A percentile compares a stretch with the other conserved stretches of the same genome.
phyloP scores from a whole-genome alignment of 1,140 invertebrate species.

The Scaptomyza montana region DNA sequence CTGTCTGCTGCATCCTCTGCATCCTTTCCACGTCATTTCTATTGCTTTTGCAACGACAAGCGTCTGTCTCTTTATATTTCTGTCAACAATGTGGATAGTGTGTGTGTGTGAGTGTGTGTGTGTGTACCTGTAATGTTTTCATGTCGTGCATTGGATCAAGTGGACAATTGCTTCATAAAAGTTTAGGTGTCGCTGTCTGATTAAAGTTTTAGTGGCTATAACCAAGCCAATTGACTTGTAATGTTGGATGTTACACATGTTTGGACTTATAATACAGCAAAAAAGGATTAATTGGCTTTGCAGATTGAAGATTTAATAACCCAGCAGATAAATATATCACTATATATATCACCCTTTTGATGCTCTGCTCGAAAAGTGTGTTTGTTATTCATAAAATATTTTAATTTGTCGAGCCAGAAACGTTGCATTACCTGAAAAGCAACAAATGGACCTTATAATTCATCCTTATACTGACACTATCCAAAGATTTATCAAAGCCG shows the following conservation, averaged over 20 bases:
- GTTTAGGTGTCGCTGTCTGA: slow-evolving; percentile 33
- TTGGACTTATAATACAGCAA: neutral
- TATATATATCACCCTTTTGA: no score
- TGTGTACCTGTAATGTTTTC: slow-evolving; percentile 9
- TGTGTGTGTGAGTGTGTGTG: slow-evolving; percentile 3
- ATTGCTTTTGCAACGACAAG: slow-evolving; percentile 28
- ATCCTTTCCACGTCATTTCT: slow-evolving; percentile 3
- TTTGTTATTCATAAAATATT: no score
- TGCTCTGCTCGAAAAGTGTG: no score
- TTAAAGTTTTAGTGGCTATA: slow-evolving; percentile 59
- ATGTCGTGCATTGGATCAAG: slow-evolving; percentile 44
- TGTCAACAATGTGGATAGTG: slow-evolving; percentile 65
- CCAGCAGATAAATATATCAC: neutral
- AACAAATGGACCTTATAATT: no score
- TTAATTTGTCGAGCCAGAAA: no score
- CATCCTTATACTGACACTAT: no score
- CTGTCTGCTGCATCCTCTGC: neutral
- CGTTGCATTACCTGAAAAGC: no score
- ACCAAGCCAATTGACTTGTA: slow-evolving; percentile 33
- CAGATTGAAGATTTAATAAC: neutral
- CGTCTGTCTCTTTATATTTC: slow-evolving; percentile 58
- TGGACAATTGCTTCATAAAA: slow-evolving; percentile 62
- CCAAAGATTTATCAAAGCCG: no score
- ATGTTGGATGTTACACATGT: slow-evolving; percentile 51
- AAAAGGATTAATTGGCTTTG: no score